Evolutionary conservation across 2,888 invertebrate genomes (phyloP).

Genomic region (Macropis europaea): DNA sequence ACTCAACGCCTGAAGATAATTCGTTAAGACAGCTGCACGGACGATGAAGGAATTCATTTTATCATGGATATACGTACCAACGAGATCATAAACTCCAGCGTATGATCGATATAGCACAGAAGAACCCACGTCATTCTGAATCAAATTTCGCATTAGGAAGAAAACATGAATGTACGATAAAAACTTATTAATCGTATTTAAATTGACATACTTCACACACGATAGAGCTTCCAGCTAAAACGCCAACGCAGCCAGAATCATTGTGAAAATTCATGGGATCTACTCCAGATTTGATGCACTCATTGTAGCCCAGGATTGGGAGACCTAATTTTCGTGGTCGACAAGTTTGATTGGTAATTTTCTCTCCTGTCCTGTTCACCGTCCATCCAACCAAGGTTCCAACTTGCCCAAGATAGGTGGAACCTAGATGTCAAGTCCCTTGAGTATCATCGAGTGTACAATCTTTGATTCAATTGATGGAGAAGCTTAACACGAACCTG

Average conservation of each 20-base stretch:
- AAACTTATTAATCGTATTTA: too few species aligned
- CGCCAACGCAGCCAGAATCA: slow-evolving; percentile 83
- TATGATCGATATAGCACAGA: slow-evolving; percentile 81
- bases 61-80: slow-evolving; percentile 75
- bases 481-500: slow-evolving; percentile 73
- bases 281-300: slow-evolving; percentile 79
- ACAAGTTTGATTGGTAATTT: slow-evolving; percentile 75
- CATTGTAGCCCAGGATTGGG: slow-evolving; percentile 80
- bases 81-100: slow-evolving; percentile 81
- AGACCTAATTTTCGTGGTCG: slow-evolving; percentile 81
- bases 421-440: slow-evolving; percentile 67
- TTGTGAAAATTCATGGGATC: slow-evolving; percentile 75
- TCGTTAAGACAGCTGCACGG: not conserved
- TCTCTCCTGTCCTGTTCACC: slow-evolving; percentile 62
- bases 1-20: not conserved
- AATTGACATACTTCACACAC: slow-evolving; percentile 80
- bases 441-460: too few species aligned
- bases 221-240: slow-evolving; percentile 80
- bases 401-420: slow-evolving; percentile 81
- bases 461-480: too few species aligned
- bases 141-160: too few species aligned
- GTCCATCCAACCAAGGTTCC: slow-evolving; percentile 81
- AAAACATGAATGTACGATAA: too few species aligned
- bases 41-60: not conserved
- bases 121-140: slow-evolving; percentile 82